Percentiles rank a stretch among this genome's conserved stretches.
phyloP scores from a whole-genome alignment of 2,888 invertebrate species.

The Plusia festucae region DNA sequence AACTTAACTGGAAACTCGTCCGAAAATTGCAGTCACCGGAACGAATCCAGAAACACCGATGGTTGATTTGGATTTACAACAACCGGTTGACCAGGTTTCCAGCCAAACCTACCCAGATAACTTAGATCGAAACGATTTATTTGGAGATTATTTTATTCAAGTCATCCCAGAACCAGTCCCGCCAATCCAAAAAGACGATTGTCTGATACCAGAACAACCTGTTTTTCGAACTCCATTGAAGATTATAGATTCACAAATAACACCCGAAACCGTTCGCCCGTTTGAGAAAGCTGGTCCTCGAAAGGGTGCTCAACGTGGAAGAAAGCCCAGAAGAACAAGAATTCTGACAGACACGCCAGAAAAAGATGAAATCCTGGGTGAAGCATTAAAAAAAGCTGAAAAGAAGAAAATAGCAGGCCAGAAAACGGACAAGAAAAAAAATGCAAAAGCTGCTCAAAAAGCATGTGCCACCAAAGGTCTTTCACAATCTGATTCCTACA shows the following conservation, averaged over 20 bases:
- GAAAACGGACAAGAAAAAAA: slow-evolving; percentile 6
- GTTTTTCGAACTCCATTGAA: slow-evolving; percentile 20
- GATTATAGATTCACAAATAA: slow-evolving; percentile 20
- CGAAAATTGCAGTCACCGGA: slow-evolving; percentile 2
- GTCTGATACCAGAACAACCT: slow-evolving; percentile 24
- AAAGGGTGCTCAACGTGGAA: slow-evolving; percentile 24
- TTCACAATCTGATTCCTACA: slow-evolving; percentile 9
- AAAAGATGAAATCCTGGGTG: slow-evolving; percentile 17
- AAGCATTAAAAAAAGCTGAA: slow-evolving; percentile 21
- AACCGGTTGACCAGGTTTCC: slow-evolving; percentile 15
- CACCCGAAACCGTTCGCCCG: slow-evolving; percentile 27
- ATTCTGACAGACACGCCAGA: slow-evolving; percentile 27
- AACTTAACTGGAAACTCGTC: slow-evolving; percentile 12
- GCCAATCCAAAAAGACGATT: slow-evolving; percentile 16
- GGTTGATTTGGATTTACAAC: slow-evolving; percentile 10
- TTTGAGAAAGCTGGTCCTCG: slow-evolving; percentile 27
- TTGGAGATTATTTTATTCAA: slow-evolving; percentile 11
- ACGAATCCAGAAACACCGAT: slow-evolving; percentile 11
- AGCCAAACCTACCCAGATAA: slow-evolving; percentile 11
- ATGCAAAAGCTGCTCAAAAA: slow-evolving; percentile 12
- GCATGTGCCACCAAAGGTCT: slow-evolving; percentile 9
- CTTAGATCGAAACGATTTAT: slow-evolving; percentile 10
- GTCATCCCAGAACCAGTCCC: slow-evolving; percentile 14
- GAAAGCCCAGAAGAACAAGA: slow-evolving; percentile 32
- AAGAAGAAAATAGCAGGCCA: slow-evolving; percentile 9